A percentile compares a stretch with the other conserved stretches of the same genome.
Conservation (phyloP, 2,888 invertebrate genomes). For the Polyommatus icarus region DNA sequence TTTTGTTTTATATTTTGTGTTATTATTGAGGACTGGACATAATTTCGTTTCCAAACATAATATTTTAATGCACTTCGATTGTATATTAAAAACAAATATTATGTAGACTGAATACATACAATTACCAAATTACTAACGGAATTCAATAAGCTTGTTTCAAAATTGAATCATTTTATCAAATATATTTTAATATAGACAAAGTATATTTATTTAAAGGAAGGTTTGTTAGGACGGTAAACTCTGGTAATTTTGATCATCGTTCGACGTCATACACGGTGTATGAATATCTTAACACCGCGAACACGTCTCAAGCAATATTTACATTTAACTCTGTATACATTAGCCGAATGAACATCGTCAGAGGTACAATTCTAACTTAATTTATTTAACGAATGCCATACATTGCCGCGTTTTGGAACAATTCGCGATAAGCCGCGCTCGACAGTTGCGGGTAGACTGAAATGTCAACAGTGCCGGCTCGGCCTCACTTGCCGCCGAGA, state of each 20-base stretch:
- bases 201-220: not conserved
- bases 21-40: not conserved
- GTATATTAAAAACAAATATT: too few relatives aligned
- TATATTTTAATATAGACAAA: not conserved
- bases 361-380: slow-evolving; percentile 67
- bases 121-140: too few relatives aligned
- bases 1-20: slow-evolving; percentile 1
- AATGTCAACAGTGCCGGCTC: slow-evolving; percentile 61
- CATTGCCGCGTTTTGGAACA: slow-evolving; percentile 70
- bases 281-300: slow-evolving; percentile 18
- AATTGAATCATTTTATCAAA: too few relatives aligned
- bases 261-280: not conserved
- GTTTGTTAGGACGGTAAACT: not conserved
- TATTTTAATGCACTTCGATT: too few relatives aligned
- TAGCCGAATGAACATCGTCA: slow-evolving; percentile 72
- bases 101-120: too few relatives aligned
- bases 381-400: slow-evolving; percentile 78
- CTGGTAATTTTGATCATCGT: not conserved
- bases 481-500: slow-evolving; percentile 52
- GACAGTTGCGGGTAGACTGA: slow-evolving; percentile 53
- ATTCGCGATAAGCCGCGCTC: slow-evolving; percentile 62
- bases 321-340: slow-evolving; percentile 70
- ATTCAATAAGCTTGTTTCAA: too few relatives aligned
- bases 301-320: slow-evolving; percentile 49
- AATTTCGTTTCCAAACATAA: not conserved